Base-by-base conservation (phyloP, 1,140 invertebrate species). In the Hyles vespertilio region DNA sequence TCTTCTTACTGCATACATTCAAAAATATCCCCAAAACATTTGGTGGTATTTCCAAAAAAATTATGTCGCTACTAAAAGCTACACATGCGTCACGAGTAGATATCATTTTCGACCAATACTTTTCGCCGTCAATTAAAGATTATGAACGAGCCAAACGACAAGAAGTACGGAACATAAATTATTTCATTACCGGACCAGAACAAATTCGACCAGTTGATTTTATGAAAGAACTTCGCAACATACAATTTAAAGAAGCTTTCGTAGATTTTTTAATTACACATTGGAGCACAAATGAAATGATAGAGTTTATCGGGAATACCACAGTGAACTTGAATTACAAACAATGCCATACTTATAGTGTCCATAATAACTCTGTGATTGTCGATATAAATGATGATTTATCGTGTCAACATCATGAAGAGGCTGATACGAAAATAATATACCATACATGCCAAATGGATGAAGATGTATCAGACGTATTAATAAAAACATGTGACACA, bases 211-310 rank as follows among this genome's bases (percentile, higher is more conserved):
- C 68, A 2, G 32, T 32, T 36, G 59, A 71, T 62, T 74, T 70
- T 34, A 32, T 45, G 6, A 69, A 69, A 58, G 64, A 74, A 36
- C 55, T 72, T 10, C 68, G 67, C 68, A 75, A 70, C 56, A 60
- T 54, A 47, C 47, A 68, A 34, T 75, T 75, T 47, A 75, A 75
- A 65, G 40, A 75, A 58, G 65, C 67, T 59, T 54, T 75, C 4
- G 65, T 72, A 3, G 33, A 66, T n/a, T 72, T 70, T 63, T 64
- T 75, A 46, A 74, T 71, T 53, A 43, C 3, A 40, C 61, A 61
- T 8, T 61, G 61, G 63, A 32, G 49, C 9, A 10, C 40, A 54
- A 10, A 58, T 46, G 57, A 67, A 7, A 59, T 67, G 56, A 10
- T 45, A 45, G 32, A 47, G 0, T 56, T 70, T 51, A 67, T 70